Conservation (phyloP, 1,140 invertebrate genomes). For the Copidosoma floridanum region DNA sequence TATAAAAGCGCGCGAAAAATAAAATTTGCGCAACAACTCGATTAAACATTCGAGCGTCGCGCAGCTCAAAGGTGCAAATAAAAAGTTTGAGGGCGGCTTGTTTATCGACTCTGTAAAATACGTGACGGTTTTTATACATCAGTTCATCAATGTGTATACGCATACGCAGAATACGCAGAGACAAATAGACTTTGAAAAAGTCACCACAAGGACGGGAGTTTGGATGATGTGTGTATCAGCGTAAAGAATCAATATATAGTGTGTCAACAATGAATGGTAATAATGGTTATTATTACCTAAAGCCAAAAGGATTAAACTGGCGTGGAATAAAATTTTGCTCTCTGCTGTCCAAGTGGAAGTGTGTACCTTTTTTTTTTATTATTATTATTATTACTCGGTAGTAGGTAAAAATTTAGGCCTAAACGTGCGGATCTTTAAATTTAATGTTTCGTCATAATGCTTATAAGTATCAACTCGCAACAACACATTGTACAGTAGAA, state of each 20-base stretch:
- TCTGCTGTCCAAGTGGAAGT: background rate
- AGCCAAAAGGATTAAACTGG: conserved; percentile 12
- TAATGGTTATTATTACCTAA: conserved; percentile 14
- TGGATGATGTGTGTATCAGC: too few species aligned
- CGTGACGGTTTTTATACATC: conserved; percentile 25
- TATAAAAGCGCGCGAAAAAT: conserved; percentile 17
- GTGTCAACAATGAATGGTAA: background rate
- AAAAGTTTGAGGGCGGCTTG: conserved; percentile 21
- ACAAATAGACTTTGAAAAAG: conserved; percentile 14
- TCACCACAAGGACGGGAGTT: conserved; percentile 25
- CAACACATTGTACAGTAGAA: too few species aligned
- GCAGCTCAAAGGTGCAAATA: conserved; percentile 12
- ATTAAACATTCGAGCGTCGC: background rate
- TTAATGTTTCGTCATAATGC: too few species aligned
- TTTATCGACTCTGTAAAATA: conserved; percentile 29
- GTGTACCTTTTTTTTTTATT: too few species aligned
- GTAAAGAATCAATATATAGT: too few species aligned
- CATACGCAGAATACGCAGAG: conserved; percentile 5
- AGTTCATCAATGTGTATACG: conserved; percentile 24
- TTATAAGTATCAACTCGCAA: too few species aligned
- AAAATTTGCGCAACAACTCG: conserved; percentile 7
- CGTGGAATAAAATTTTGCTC: conserved; percentile 1
- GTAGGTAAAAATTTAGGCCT: conserved; percentile 12
- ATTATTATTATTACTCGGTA: too few species aligned
- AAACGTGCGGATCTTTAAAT: conserved; percentile 40